phyloP scores from a whole-genome alignment of 2,888 invertebrate species.

The Bursaphelenchus okinawaensis region DNA sequence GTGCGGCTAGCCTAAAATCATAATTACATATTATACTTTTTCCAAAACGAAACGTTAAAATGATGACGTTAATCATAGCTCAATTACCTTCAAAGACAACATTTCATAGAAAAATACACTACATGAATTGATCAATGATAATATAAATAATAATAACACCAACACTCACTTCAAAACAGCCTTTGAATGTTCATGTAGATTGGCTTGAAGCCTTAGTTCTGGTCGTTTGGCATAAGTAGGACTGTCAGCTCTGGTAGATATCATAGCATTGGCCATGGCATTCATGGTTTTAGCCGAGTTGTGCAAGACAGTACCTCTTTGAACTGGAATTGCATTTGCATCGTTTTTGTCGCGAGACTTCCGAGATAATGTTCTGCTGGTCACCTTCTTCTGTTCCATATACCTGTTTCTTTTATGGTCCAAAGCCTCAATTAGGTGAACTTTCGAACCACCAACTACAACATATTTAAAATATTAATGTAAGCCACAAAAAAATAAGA shows the following conservation, averaged over 20 bases:
- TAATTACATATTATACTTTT: too few relatives aligned
- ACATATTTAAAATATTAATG: too few relatives aligned
- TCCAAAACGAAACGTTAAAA: too few relatives aligned
- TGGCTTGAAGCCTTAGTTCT: slow-evolving; percentile 28
- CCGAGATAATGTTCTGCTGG: slow-evolving; percentile 6
- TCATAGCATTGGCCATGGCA: slow-evolving; percentile 1
- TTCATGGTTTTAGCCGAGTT: not conserved
- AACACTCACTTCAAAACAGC: slow-evolving; percentile 33
- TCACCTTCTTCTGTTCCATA: slow-evolving; percentile 28
- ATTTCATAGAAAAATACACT: too few relatives aligned
- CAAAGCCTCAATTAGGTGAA: slow-evolving; percentile 21
- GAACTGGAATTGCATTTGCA: slow-evolving; percentile 5
- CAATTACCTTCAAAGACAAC: too few relatives aligned
- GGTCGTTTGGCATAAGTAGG: slow-evolving; percentile 1
- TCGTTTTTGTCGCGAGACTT: slow-evolving; percentile 7
- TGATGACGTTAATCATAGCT: too few relatives aligned
- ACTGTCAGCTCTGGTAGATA: not conserved
- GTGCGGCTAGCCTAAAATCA: slow-evolving; percentile 33
- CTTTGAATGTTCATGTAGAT: slow-evolving; percentile 48
- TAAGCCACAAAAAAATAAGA: too few relatives aligned
- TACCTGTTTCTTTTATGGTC: slow-evolving; percentile 28
- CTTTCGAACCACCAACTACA: not conserved
- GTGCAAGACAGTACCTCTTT: not conserved
- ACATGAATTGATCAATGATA: too few relatives aligned
- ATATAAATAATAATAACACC: not conserved